These are phyloP conservation scores for Ormia ochracea DNA, from an alignment of 2,888 invertebrate genomes.

Conservation along the genomic window DNA sequence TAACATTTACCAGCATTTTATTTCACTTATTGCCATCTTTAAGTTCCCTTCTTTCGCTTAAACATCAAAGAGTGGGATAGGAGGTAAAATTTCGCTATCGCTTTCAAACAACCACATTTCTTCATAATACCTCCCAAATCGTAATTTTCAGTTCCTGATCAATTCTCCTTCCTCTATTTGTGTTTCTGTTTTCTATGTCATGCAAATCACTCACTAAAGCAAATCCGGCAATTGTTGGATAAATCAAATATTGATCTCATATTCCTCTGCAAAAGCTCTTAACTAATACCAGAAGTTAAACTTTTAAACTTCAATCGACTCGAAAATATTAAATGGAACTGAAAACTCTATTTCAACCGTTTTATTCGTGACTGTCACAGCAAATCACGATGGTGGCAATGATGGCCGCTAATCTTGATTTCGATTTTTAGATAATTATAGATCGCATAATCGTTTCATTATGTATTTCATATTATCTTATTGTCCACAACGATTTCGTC, in stretches of 20 bases:
- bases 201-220: too few species aligned
- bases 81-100: too few species aligned
- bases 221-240: conserved; percentile 50
- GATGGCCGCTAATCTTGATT: conserved; percentile 23
- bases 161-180: too few species aligned
- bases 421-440: conserved; percentile 40
- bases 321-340: conserved; percentile 32
- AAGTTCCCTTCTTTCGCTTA: too few species aligned
- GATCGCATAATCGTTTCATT: conserved; percentile 48
- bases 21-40: too few species aligned
- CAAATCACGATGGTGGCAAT: conserved; percentile 45
- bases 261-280: conserved; percentile 53
- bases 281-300: background rate
- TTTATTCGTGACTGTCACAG: conserved; percentile 28
- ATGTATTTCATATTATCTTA: background rate
- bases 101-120: too few species aligned
- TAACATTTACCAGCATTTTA: too few species aligned
- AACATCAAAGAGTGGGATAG: too few species aligned
- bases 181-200: too few species aligned
- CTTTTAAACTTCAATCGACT: conserved; percentile 6
- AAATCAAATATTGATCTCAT: conserved; percentile 48
- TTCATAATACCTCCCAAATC: too few species aligned
- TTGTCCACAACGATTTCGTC: background rate
- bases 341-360: conserved; percentile 40
- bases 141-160: too few species aligned